Conservation (phyloP, 2,888 invertebrate species). For the Prosopocoilus inquinatus region DNA sequence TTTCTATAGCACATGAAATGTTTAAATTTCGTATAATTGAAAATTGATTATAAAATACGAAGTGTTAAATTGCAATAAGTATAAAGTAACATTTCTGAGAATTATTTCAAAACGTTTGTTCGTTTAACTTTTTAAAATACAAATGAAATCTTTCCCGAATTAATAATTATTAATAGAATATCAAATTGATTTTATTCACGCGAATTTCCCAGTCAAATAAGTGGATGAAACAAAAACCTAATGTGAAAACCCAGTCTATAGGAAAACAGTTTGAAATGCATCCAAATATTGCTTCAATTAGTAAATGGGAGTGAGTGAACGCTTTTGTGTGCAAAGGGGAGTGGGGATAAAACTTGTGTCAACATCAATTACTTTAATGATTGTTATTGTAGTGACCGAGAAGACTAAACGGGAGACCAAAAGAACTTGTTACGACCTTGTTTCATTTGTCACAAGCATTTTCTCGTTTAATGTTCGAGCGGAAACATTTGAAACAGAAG, state of each 20-base stretch:
- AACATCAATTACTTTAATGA: constrained; percentile 38
- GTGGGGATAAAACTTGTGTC: constrained; percentile 25
- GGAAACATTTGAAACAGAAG: constrained; percentile 1
- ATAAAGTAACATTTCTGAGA: too few relatives aligned
- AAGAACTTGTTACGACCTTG: constrained; percentile 16
- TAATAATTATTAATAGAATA: too few relatives aligned
- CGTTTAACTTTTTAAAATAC: too few relatives aligned
- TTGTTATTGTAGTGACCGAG: constrained; percentile 29
- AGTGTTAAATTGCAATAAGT: too few relatives aligned
- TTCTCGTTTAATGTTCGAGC: constrained; percentile 2
- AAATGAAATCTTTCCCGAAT: too few relatives aligned
- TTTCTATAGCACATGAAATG: too few relatives aligned
- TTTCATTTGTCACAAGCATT: constrained; percentile 14
- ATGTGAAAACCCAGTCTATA: neutral
- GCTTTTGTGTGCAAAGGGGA: constrained; percentile 15
- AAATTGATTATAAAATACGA: too few relatives aligned
- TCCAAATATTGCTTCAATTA: constrained; percentile 10
- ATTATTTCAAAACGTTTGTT: too few relatives aligned
- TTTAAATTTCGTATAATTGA: too few relatives aligned
- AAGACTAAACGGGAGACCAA: constrained; percentile 5
- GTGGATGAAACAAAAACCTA: neutral
- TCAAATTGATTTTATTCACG: too few relatives aligned
- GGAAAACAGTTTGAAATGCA: constrained; percentile 1
- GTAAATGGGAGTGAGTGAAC: constrained; percentile 15
- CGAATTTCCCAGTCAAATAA: neutral